These are phyloP conservation scores for Philereme transversata DNA, from an alignment of 2,888 invertebrate genomes.

Conservation along the genomic window DNA sequence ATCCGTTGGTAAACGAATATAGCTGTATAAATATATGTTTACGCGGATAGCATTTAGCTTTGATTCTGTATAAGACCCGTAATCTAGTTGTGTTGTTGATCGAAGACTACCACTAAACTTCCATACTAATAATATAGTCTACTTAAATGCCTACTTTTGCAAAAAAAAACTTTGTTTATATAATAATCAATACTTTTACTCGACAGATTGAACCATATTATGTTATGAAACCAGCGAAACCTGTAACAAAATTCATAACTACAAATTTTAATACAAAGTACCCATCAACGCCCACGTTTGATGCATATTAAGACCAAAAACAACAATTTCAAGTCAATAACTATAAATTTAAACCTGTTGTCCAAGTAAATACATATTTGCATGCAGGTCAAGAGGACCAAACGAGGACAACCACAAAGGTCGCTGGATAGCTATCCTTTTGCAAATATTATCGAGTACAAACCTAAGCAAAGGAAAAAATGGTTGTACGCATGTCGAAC, in stretches of 20 bases:
- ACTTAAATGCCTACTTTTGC: no score
- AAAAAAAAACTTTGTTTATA: no score
- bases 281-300: constrained; percentile 18
- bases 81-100: no score
- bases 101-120: no score
- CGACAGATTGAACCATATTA: background rate
- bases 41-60: no score
- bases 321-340: constrained; percentile 23
- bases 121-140: no score
- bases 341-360: constrained; percentile 27
- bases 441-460: constrained; percentile 11
- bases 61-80: no score
- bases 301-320: constrained; percentile 12
- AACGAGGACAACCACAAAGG: constrained; percentile 33
- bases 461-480: no score
- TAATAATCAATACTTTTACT: no score
- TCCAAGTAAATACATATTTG: constrained; percentile 27
- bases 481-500: no score
- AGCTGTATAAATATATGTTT: no score
- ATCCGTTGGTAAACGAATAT: no score
- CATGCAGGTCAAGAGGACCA: constrained; percentile 38
- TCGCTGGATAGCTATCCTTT: constrained; percentile 21
- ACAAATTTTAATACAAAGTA: constrained; percentile 16
- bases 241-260: constrained; percentile 13
- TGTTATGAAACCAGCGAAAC: constrained; percentile 9